These are phyloP conservation scores for Adineta ricciae DNA, from an alignment of 2,888 invertebrate genomes.

Conservation along the genomic window DNA sequence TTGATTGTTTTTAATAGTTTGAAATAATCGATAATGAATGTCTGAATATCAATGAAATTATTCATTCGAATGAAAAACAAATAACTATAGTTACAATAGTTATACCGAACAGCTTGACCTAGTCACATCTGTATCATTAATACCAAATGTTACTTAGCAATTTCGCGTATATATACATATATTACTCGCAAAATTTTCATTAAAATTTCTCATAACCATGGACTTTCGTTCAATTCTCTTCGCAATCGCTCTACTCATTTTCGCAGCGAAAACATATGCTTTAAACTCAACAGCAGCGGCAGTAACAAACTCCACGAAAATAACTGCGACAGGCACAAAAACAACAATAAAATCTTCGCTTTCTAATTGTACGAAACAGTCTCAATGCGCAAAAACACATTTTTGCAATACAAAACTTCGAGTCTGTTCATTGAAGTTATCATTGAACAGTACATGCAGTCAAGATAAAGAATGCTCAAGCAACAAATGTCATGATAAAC, in stretches of 20 bases:
- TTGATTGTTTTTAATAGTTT: not conserved
- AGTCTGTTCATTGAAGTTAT: not conserved
- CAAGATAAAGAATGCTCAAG: not conserved
- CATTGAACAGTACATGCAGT: not conserved
- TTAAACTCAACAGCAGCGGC: not conserved
- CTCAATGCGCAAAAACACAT: not conserved
- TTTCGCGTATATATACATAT: not conserved
- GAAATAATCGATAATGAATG: not conserved
- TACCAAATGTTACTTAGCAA: not conserved
- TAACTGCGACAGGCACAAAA: not conserved
- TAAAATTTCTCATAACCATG: not conserved
- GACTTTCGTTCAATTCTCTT: not conserved
- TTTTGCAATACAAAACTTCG: not conserved
- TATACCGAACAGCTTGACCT: not conserved
- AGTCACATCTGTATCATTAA: not conserved
- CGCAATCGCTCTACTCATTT: not conserved
- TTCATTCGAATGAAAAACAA: not conserved
- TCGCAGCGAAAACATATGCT: too few relatives aligned
- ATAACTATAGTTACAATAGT: not conserved
- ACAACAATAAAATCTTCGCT: not conserved
- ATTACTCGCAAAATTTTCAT: too few relatives aligned
- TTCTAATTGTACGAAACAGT: not conserved
- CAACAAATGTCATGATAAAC: not conserved
- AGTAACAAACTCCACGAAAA: too few relatives aligned
- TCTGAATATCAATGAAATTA: not conserved